Evolutionary conservation across 2,797 vertebrate species (phyloP), one percentile per base, ranked within the genome.

Genomic region (Gobio occitaniae): DNA sequence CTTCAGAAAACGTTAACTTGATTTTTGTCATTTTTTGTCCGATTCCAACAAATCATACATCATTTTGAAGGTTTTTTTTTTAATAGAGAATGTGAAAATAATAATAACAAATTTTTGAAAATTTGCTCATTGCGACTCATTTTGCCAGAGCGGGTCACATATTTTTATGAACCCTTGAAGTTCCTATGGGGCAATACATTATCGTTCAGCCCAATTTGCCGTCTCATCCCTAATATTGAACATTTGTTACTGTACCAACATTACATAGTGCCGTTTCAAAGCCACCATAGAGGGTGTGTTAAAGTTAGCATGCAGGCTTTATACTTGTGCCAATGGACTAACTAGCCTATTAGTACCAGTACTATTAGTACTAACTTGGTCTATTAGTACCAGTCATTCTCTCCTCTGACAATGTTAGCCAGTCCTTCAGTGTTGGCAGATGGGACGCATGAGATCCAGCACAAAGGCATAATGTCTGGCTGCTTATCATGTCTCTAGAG

Each of bases 381-480:
- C 38, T 29, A 63, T 68, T 44, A 74, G 41, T 9, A 69, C 15
- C 25, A 50, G 25, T 36, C 70, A 19, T 76, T 41, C 66, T 61
- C 44, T 48, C 36, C 59, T 65, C 84, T 44, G 54, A 72, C 32
- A 79, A 50, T 52, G 52, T 25, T 66, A 65, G 77, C 68, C 81
- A 54, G 48, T 78, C 80, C 82, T 61, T 78, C 69, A 66, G 86
- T 36, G 74, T 79, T 47, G 69, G 68, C 71, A 88, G 71, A 85
- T 81, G 71, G 61, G 83, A 88, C 80, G 41, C 68, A 85, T 32
- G 52, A 86, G 38, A 25, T 77, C 38, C 38, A 56, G 70, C 76
- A 90, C 89, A 88, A 87, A 52, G 79, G 87, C 84, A 78, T 89
- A 82, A 92, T 89, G 87, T 76, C 72, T 29, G 32, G 65, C 63